Conservation (phyloP, 53 echinoderm and acorn worm genomes). For the Arbacia lixula region DNA sequence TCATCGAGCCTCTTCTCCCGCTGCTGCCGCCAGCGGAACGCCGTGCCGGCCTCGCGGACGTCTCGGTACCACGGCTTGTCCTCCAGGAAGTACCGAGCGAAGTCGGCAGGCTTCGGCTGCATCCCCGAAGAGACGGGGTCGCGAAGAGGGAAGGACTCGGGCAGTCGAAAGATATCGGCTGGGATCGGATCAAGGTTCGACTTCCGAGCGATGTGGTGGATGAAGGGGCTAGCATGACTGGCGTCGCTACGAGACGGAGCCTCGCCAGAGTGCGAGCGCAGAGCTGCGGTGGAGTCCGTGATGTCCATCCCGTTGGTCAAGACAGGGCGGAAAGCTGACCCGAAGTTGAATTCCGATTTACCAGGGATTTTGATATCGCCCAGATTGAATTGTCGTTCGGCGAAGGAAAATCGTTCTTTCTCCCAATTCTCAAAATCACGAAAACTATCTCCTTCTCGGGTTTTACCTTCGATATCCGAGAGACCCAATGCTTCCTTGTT, state of each 20-base stretch:
- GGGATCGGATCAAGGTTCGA: conserved; percentile 15
- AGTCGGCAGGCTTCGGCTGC: conserved; percentile 3
- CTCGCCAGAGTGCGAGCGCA: conserved; percentile 15
- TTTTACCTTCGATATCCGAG: conserved; percentile 14
- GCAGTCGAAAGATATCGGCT: conserved; percentile 29
- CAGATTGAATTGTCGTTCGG: conserved; percentile 33
- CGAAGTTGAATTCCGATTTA: conserved; percentile 33
- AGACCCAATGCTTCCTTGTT: conserved; percentile 13
- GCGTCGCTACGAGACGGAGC: background rate
- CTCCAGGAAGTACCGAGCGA: conserved; percentile 32
- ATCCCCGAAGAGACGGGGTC: background rate
- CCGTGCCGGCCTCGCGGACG: conserved; percentile 13
- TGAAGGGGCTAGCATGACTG: background rate
- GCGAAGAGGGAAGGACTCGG: conserved; percentile 25
- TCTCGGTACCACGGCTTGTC: conserved; percentile 48
- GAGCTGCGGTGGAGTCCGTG: conserved; percentile 7
- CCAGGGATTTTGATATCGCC: conserved; percentile 34
- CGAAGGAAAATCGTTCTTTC: conserved; percentile 26
- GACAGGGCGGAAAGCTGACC: conserved; percentile 50
- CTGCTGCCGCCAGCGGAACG: conserved; percentile 38
- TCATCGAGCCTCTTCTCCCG: conserved; percentile 45
- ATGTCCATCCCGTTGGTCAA: conserved; percentile 20
- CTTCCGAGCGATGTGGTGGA: conserved; percentile 22
- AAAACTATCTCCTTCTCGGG: conserved; percentile 18
- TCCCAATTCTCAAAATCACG: conserved; percentile 48